These are phyloP conservation scores for Melieria crassipennis DNA, from an alignment of 2,888 invertebrate genomes.

Conservation along the genomic window DNA sequence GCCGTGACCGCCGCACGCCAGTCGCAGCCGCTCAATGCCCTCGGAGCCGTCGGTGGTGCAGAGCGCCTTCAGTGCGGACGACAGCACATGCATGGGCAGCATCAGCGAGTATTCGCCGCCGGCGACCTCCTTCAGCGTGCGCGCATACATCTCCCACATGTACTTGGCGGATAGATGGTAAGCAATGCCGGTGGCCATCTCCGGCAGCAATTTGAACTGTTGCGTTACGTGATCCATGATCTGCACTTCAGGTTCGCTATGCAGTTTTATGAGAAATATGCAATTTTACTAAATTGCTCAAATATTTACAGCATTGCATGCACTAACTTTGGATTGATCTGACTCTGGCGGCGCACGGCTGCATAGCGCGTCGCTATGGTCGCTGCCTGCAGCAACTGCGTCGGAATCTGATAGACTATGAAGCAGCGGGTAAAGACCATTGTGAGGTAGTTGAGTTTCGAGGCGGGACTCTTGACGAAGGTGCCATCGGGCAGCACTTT, in stretches of 20 bases:
- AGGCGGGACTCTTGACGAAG: conserved; percentile 81
- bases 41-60: conserved; percentile 77
- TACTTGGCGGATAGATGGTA: conserved; percentile 69
- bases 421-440: conserved; percentile 92
- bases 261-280: background rate
- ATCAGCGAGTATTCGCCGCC: conserved; percentile 80
- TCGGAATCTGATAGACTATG: conserved; percentile 77
- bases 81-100: conserved; percentile 86
- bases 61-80: conserved; percentile 88
- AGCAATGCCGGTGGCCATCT: conserved; percentile 82
- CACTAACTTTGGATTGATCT: conserved; percentile 76
- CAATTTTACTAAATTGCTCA: background rate
- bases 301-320: background rate
- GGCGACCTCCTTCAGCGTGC: conserved; percentile 79
- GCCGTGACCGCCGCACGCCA: conserved; percentile 95
- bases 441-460: conserved; percentile 81
- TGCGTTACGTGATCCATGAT: conserved; percentile 94
- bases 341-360: conserved; percentile 86
- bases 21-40: conserved; percentile 84
- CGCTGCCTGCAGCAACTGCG: conserved; percentile 79
- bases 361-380: conserved; percentile 91
- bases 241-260: conserved; percentile 84
- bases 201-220: conserved; percentile 89
- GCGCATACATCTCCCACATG: conserved; percentile 71
- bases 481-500: conserved; percentile 91